Conservation (phyloP, 1,140 invertebrate species). For the Drosophila takahashii region DNA sequence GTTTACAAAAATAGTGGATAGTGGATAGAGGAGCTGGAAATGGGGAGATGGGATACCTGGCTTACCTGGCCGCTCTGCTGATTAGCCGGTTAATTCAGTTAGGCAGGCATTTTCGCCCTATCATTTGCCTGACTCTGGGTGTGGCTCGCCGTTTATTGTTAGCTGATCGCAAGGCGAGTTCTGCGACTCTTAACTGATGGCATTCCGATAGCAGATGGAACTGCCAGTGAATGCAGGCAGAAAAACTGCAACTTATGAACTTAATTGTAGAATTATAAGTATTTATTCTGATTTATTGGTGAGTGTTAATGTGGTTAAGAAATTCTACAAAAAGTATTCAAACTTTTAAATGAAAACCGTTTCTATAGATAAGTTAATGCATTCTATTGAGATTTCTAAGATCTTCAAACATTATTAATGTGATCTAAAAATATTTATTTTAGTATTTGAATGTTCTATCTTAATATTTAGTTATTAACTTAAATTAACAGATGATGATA, state of each 20-base stretch:
- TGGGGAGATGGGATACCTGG: neutral
- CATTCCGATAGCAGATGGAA: conserved; percentile 36
- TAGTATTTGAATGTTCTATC: too few relatives aligned
- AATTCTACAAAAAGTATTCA: too few relatives aligned
- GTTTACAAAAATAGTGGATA: conserved; percentile 22
- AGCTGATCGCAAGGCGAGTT: conserved; percentile 39
- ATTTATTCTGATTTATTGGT: neutral
- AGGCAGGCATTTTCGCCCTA: conserved; percentile 57
- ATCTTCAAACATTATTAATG: too few relatives aligned
- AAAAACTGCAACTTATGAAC: neutral
- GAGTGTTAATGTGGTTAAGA: too few relatives aligned
- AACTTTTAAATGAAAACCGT: too few relatives aligned
- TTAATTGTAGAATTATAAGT: neutral
- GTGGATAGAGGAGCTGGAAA: conserved; percentile 12
- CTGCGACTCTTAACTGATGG: conserved; percentile 46
- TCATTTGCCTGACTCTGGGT: conserved; percentile 61
- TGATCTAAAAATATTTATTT: too few relatives aligned
- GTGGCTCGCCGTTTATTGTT: conserved; percentile 60
- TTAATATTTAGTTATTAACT: too few relatives aligned
- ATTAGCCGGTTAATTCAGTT: conserved; percentile 72
- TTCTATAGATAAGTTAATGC: too few relatives aligned
- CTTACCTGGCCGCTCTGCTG: conserved; percentile 41
- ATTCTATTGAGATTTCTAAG: too few relatives aligned
- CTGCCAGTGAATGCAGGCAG: conserved; percentile 13
- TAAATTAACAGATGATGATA: too few relatives aligned